phyloP scores from a whole-genome alignment of 2,113 vertebrate species.

The Elachura formosa region DNA sequence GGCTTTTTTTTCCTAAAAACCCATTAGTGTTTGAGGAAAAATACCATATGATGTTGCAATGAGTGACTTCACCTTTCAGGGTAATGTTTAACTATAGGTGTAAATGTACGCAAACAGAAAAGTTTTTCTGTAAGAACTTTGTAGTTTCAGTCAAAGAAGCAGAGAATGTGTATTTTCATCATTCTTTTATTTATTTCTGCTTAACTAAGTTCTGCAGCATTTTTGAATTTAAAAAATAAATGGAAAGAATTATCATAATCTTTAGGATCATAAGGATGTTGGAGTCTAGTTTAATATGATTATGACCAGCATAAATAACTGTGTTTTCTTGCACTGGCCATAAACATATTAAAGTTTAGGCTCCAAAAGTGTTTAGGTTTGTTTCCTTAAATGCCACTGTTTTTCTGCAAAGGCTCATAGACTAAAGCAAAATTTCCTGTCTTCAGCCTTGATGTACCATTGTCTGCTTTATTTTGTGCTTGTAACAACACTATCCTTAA shows the following conservation, averaged over 20 bases:
- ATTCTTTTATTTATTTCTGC: not conserved
- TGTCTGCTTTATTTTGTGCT: not conserved
- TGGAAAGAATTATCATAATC: not conserved
- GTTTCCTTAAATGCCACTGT: not conserved
- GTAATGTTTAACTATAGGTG: constrained; percentile 42
- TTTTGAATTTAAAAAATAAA: not conserved
- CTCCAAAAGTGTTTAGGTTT: not conserved
- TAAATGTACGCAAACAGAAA: not conserved
- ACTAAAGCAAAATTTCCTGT: not conserved
- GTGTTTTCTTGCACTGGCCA: not conserved
- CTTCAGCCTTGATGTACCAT: not conserved
- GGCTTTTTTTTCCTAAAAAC: not conserved
- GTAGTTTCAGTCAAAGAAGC: not conserved
- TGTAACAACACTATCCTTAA: not conserved
- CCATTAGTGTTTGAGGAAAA: constrained; percentile 4
- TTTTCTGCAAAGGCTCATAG: not conserved
- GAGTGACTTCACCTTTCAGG: constrained; percentile 2
- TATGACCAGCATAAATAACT: no score
- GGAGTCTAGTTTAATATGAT: no score
- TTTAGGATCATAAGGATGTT: not conserved
- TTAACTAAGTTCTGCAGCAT: not conserved
- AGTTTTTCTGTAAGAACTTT: not conserved
- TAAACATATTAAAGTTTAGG: not conserved
- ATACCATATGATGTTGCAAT: constrained; percentile 43
- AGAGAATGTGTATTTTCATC: not conserved